Conservation (phyloP, 53 echinoderm and acorn worm genomes). For the Patiria pectinifera region DNA sequence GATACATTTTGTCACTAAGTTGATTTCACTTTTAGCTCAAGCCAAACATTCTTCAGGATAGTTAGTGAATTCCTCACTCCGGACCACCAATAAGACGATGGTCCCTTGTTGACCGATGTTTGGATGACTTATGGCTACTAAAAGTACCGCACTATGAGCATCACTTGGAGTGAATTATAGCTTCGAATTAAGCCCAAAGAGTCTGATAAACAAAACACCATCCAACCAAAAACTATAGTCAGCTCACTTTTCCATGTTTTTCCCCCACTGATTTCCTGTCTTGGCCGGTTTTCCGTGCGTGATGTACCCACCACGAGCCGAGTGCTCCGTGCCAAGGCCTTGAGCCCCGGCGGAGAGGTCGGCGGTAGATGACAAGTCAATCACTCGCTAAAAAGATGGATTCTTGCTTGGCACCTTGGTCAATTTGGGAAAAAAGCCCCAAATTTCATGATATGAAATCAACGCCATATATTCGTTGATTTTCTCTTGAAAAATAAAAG, state of each 20-base stretch:
- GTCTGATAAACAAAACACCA: conserved; percentile 45
- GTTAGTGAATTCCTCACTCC: background rate
- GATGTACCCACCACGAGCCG: conserved; percentile 26
- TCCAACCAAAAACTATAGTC: background rate
- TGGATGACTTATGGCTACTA: conserved; percentile 35
- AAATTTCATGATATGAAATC: background rate
- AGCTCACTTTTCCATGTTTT: too few relatives aligned
- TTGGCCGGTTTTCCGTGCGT: conserved; percentile 12
- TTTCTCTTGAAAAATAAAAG: too few relatives aligned
- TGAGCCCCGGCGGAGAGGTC: conserved; percentile 36
- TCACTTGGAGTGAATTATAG: conserved; percentile 54
- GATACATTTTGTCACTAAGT: background rate
- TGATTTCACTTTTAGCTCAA: background rate
- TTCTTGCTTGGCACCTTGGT: conserved; percentile 16
- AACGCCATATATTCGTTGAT: too few relatives aligned
- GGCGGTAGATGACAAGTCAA: conserved; percentile 7
- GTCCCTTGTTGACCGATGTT: conserved; percentile 39
- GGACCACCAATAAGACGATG: conserved; percentile 36
- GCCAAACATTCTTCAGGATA: background rate
- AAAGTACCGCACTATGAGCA: conserved; percentile 52
- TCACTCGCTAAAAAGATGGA: conserved; percentile 7
- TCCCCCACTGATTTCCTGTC: background rate
- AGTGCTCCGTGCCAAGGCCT: conserved; percentile 4
- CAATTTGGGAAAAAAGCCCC: background rate
- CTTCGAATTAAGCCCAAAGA: conserved; percentile 8